A percentile compares a stretch with the other conserved stretches of the same genome.
phyloP scores from a whole-genome alignment of 2,113 vertebrate genomes.

The Pterocles burchelli region DNA sequence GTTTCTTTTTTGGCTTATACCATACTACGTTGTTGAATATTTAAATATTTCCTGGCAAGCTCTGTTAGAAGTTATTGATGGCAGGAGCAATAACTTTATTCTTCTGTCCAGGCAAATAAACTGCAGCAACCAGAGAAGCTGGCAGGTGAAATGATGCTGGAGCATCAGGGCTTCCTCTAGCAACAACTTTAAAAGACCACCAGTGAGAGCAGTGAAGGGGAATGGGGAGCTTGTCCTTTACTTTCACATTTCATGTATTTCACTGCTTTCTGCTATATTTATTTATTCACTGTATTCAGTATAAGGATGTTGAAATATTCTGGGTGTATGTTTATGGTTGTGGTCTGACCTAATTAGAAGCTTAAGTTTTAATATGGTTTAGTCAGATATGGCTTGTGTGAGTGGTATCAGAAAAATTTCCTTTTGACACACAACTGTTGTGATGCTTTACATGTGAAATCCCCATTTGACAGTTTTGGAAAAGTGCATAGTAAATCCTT shows the following conservation, averaged over 20 bases:
- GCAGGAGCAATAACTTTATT: not conserved
- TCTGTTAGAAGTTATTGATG: not conserved
- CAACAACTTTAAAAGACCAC: not conserved
- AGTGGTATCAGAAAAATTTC: not conserved
- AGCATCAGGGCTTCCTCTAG: not conserved
- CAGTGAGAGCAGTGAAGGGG: not conserved
- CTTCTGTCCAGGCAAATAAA: not conserved
- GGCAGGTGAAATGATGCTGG: not conserved
- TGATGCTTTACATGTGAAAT: not conserved
- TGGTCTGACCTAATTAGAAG: not conserved
- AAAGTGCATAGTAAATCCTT: not conserved
- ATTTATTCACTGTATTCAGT: not conserved
- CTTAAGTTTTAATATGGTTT: not conserved
- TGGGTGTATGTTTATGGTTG: not conserved
- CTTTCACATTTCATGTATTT: rapidly evolving
- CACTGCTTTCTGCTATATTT: not conserved
- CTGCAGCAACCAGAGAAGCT: not conserved
- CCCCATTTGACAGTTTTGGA: not conserved
- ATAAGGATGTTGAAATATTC: not conserved
- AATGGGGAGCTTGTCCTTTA: not conserved
- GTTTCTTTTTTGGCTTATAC: not conserved
- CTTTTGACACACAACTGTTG: not conserved
- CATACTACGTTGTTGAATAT: not conserved
- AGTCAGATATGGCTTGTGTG: not conserved
- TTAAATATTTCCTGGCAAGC: not conserved